Evolutionary conservation across 2,797 vertebrate species (phyloP), one percentile per base, ranked within the genome.

Genomic region (Gallinago solitaria): DNA sequence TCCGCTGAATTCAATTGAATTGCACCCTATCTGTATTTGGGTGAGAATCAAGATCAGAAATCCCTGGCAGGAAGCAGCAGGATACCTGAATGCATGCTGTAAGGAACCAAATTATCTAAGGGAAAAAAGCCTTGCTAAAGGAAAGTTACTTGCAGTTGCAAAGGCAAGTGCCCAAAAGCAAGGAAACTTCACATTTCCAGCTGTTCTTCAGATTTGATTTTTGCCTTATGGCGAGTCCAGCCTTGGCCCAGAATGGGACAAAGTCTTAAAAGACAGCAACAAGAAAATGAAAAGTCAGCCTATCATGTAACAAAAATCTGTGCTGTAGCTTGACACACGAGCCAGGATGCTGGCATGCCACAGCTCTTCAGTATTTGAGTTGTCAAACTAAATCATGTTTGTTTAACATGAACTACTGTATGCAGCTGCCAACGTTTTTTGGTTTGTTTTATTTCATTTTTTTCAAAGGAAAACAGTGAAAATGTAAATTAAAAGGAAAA

Each of bases 11-110:
- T 79, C 61, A 63, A 8, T 25, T 80, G 61, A 75, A 81, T 92
- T 92, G 43, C 24, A 51, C 27, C 14, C 50, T 81, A 33, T 83
- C 56, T 86, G 27, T 78, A 70, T 85, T 83, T 77, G 69, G 81
- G 75, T 83, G 59, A 83, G 79, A 93, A 88, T 79, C 59, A 82
- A 83, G 51, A 37, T 83, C 73, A 73, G 85, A 94, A 92, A 81
- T n/a, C 28, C 59, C 51, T 69, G 32, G 69, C 59, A 86, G 89
- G 91, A 94, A 92, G 25, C 94, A 95, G 76, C 37, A 79, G 83
- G 76, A 51, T 75, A 91, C 80, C 69, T 86, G 61, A 91, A 48
- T 13, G 11, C 24, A 37, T 20, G 16, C 61, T 81, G 19, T 57
- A 75, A 83, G 59, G 35, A 91, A 69, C 39, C 65, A 82, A 37